A percentile compares a stretch with the other conserved stretches of the same genome.
Conservation (phyloP, 2,888 invertebrate genomes). For the Elmis aenea region DNA sequence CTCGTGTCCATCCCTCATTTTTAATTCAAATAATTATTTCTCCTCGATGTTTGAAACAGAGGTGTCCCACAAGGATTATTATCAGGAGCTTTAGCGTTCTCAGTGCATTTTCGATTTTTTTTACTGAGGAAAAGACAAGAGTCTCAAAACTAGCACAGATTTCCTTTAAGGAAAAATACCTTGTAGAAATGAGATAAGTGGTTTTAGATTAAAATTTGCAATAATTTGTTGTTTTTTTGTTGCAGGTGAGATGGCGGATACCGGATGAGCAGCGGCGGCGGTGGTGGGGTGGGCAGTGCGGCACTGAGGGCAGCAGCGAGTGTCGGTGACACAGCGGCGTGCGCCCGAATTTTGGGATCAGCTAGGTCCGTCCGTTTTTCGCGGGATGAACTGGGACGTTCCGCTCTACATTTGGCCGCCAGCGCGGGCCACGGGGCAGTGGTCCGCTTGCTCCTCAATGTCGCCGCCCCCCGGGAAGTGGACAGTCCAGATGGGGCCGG, state of each 20-base stretch:
- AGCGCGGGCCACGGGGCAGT: conserved; percentile 41
- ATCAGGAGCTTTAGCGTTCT: too few species aligned
- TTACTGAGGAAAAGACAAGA: too few species aligned
- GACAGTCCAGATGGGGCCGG: conserved; percentile 55
- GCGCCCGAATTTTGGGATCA: conserved; percentile 37
- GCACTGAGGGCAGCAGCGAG: conserved; percentile 43
- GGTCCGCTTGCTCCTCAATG: conserved; percentile 40
- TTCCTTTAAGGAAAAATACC: too few species aligned
- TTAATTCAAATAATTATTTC: too few species aligned
- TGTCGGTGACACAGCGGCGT: conserved; percentile 40
- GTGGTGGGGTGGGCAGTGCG: conserved; percentile 32
- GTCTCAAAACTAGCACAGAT: too few species aligned
- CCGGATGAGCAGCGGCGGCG: conserved; percentile 38
- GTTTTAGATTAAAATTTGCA: neutral
- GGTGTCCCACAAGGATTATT: too few species aligned
- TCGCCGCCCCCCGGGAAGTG: conserved; percentile 48
- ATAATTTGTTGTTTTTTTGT: conserved; percentile 9
- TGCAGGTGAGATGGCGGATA: conserved; percentile 43
- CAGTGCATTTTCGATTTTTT: too few species aligned
- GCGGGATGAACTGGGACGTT: conserved; percentile 42
- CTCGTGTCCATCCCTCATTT: too few species aligned
- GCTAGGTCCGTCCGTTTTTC: conserved; percentile 41
- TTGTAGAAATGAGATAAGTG: too few species aligned
- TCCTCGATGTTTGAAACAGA: too few species aligned
- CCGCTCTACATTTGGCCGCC: conserved; percentile 44